phyloP scores from a whole-genome alignment of 1,140 invertebrate species.

The Myzus persicae region DNA sequence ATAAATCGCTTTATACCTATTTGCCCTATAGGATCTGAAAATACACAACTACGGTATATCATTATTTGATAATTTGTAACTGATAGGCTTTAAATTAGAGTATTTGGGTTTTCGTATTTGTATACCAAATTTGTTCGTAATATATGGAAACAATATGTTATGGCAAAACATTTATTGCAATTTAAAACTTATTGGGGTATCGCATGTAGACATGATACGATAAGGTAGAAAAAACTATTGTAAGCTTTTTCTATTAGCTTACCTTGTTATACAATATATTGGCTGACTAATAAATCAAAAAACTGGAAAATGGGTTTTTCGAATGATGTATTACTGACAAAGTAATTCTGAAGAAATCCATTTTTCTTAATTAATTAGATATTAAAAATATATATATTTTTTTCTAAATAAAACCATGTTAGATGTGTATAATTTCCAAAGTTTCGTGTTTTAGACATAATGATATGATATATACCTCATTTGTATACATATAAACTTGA shows the following conservation, averaged over 20 bases:
- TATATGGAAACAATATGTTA: background rate
- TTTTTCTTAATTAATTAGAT: constrained; percentile 1
- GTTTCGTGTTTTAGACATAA: background rate
- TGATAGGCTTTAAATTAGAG: background rate
- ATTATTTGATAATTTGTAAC: background rate
- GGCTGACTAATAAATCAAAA: background rate
- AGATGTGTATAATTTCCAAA: background rate
- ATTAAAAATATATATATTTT: background rate
- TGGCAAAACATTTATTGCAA: background rate
- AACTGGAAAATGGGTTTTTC: background rate
- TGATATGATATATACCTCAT: background rate
- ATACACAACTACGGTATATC: background rate
- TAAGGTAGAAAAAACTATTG: background rate
- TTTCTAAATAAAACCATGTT: background rate
- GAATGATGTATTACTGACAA: background rate
- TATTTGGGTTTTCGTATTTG: too few species aligned
- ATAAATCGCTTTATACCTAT: background rate
- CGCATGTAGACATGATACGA: background rate
- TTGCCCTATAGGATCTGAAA: background rate
- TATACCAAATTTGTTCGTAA: background rate
- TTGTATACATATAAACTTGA: background rate
- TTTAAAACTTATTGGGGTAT: constrained; percentile 10
- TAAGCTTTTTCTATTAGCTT: too few species aligned
- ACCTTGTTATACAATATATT: background rate
- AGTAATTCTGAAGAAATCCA: background rate